Percentiles rank a stretch among this genome's conserved stretches.
These are phyloP conservation scores for Bombylius discolor DNA, from an alignment of 2,888 invertebrate species.

Conservation along the genomic window DNA sequence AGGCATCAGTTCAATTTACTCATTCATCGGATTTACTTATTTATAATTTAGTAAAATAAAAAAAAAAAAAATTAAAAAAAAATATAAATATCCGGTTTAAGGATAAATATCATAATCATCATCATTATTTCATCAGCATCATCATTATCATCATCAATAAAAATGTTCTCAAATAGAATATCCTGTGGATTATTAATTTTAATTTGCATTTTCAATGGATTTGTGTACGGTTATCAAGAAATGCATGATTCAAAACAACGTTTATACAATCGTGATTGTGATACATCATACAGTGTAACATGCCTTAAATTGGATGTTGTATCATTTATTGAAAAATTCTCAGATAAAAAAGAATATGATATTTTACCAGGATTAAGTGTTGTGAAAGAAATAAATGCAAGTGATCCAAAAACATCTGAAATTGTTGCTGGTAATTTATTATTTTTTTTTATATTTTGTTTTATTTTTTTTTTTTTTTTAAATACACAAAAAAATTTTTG, in stretches of 20 bases:
- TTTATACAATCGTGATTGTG: constrained; percentile 31
- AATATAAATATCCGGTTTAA: background rate
- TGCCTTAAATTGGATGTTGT: constrained; percentile 68
- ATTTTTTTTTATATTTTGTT: background rate
- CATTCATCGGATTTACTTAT: background rate
- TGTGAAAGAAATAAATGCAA: constrained; percentile 50
- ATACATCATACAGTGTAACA: constrained; percentile 50
- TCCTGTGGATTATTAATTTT: background rate
- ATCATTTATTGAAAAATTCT: constrained; percentile 59
- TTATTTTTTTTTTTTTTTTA: constrained; percentile 5
- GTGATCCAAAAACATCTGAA: constrained; percentile 46
- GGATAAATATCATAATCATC: background rate
- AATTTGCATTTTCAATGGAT: background rate
- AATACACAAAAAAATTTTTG: background rate
- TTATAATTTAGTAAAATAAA: background rate
- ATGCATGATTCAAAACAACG: constrained; percentile 4
- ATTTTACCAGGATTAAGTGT: constrained; percentile 63
- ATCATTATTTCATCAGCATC: background rate
- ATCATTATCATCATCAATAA: background rate
- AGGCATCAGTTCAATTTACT: constrained; percentile 5
- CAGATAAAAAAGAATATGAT: constrained; percentile 50
- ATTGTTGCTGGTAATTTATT: constrained; percentile 45
- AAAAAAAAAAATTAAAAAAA: background rate
- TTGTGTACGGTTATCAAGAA: background rate
- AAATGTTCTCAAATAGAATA: background rate